Evolutionary conservation across 2,888 invertebrate species (phyloP), one percentile per base, ranked within the genome.

Genomic region (Xylota segnis): DNA sequence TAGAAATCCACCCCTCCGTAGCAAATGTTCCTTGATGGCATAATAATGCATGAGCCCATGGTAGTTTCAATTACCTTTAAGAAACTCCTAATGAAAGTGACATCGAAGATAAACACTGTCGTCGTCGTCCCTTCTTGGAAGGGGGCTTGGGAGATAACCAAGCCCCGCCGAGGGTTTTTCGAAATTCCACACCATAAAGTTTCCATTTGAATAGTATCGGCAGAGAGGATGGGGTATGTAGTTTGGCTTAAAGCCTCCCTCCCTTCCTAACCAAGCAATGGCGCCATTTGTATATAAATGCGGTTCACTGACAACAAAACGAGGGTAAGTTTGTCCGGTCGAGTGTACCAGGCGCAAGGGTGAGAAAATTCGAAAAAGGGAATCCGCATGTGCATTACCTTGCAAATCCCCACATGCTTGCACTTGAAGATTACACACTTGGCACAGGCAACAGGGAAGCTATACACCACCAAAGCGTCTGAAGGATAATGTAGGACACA

Each of bases 281-380:
- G n/a, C 37, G 40, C 14, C 10, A 29, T 61, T 54, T 68, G 32
- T 66, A n/a, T 14, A 37, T 45, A 45, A 72, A 70, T 79, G 58
- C 52, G 81, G 84, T 81, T 84, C 68, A 70, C 71, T 75, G 70
- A 50, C 70, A 71, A 54, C 79, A 70, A 75, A 84, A 70, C 54
- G 81, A 10, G 81, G 81, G 75, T 84, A 81, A 84, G 75, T 79
- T 76, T 75, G 81, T 66, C 81, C 81, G 81, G 84, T 81, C 81
- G 65, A 84, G 75, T 71, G 74, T 75, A 14, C 27, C 9, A 5
- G 47, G n/a, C 34, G 10, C 52, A 12, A 16, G 66, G 68, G 56
- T 37, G 40, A 14, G 5, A 29, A n/a, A 52, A 68, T 66, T 18
- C 37, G 59, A 70, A 68, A 50, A 81, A 23, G 32, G 32, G 43